A percentile compares a stretch with the other conserved stretches of the same genome.
phyloP scores from a whole-genome alignment of 2,113 vertebrate genomes.

The Casuarius casuarius region DNA sequence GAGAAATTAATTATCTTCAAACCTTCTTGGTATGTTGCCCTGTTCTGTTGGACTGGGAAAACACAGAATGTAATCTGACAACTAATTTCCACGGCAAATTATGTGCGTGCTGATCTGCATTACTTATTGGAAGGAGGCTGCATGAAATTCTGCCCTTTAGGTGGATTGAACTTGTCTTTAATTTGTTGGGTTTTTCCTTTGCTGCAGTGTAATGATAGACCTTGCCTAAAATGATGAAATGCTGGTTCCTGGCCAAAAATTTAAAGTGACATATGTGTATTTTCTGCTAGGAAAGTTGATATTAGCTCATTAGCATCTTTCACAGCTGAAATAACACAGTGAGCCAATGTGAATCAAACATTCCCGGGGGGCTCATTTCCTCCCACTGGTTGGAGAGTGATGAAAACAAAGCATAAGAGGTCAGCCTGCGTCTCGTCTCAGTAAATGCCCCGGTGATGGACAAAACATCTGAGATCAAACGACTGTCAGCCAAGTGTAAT shows the following conservation, averaged over 20 bases:
- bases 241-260: conserved; percentile 56
- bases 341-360: conserved; percentile 18
- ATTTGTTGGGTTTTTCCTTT: neutral
- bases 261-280: conserved; percentile 39
- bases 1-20: conserved; percentile 32
- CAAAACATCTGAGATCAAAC: conserved; percentile 40
- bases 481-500: neutral
- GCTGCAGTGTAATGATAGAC: neutral
- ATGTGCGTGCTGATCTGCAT: conserved; percentile 4
- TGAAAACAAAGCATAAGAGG: conserved; percentile 63
- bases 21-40: neutral
- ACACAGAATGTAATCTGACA: conserved; percentile 6
- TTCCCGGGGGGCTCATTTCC: conserved; percentile 61
- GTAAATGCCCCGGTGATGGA: neutral
- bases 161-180: neutral
- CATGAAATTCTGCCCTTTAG: neutral
- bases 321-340: conserved; percentile 73
- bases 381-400: conserved; percentile 57
- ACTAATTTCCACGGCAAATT: conserved; percentile 40
- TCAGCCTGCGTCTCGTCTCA: conserved; percentile 53
- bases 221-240: conserved; percentile 43
- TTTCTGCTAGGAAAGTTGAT: conserved; percentile 53
- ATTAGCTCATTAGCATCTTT: conserved; percentile 72
- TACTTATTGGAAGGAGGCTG: neutral
- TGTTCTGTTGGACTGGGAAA: conserved; percentile 12